phyloP scores from a whole-genome alignment of 2,888 invertebrate species.

The Anthophora plumipes region DNA sequence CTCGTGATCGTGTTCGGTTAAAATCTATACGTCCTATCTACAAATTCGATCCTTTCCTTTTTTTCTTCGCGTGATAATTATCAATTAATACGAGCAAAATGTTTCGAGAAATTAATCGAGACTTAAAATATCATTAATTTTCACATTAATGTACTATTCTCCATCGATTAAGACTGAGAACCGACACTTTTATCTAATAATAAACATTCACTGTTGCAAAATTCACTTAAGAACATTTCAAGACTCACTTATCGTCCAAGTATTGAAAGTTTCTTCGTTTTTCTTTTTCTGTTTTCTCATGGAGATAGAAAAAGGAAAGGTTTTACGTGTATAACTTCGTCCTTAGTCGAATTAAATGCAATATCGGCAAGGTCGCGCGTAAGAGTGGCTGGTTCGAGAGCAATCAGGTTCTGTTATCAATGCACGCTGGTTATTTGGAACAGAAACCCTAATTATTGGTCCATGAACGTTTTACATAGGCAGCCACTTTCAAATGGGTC shows the following conservation, averaged over 20 bases:
- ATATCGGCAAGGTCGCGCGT: constrained; percentile 2
- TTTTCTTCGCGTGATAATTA: neutral
- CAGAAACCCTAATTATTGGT: constrained; percentile 42
- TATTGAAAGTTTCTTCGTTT: too few species aligned
- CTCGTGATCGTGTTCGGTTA: neutral
- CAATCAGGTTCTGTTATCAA: constrained; percentile 39
- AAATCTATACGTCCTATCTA: neutral
- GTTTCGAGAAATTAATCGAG: neutral
- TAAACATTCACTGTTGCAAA: neutral
- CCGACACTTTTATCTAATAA: neutral
- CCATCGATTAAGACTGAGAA: too few species aligned
- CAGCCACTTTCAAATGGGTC: constrained; percentile 20
- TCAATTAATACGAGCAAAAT: neutral
- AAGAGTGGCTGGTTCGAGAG: constrained; percentile 8
- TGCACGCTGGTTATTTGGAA: constrained; percentile 24
- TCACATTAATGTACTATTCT: too few species aligned
- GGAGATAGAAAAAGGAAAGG: too few species aligned
- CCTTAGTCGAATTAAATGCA: neutral
- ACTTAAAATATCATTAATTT: too few species aligned
- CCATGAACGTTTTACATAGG: constrained; percentile 5
- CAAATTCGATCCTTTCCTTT: neutral
- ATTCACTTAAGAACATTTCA: neutral
- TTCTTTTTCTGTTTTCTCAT: too few species aligned
- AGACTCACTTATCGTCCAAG: too few species aligned
- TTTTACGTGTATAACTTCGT: neutral